Percentiles rank a stretch among this genome's conserved stretches.
Evolutionary conservation across 2,113 vertebrate genomes (phyloP).

Genomic region (Tragelaphus scriptus): DNA sequence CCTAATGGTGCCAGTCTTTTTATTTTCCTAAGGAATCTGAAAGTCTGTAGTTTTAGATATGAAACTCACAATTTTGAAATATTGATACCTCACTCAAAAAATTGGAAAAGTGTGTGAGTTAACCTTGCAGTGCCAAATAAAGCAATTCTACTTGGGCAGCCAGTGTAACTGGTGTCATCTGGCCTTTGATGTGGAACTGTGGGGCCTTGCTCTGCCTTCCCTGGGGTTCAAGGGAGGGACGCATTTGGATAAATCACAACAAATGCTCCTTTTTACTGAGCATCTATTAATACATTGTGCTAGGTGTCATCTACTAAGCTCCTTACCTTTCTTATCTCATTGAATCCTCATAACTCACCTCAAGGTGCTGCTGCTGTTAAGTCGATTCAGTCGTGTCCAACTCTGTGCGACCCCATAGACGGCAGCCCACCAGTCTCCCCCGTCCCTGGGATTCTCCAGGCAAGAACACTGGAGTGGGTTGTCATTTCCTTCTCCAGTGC

Average conservation of each 20-base stretch:
- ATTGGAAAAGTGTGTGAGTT: neutral
- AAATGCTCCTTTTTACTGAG: neutral
- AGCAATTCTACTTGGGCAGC: neutral
- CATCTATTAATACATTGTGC: neutral
- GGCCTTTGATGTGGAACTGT: accelerated
- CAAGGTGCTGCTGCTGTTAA: neutral
- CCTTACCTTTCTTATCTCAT: neutral
- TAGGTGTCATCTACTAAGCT: neutral
- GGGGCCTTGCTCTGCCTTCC: neutral
- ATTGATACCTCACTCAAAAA: neutral
- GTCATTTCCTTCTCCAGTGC: too few species aligned
- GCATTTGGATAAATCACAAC: neutral
- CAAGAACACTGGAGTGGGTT: too few species aligned
- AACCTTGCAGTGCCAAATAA: neutral
- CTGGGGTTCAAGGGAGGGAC: neutral
- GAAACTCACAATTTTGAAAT: neutral
- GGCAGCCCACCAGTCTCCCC: too few species aligned
- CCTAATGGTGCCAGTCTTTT: neutral
- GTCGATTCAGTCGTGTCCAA: too few species aligned
- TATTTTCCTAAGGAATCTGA: neutral
- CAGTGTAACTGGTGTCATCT: accelerated
- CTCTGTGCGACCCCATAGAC: too few species aligned
- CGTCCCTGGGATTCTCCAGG: too few species aligned
- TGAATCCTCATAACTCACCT: neutral
- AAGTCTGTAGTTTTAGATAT: neutral